Conservation (phyloP, 2,888 invertebrate genomes). For the Argynnis bischoffii region DNA sequence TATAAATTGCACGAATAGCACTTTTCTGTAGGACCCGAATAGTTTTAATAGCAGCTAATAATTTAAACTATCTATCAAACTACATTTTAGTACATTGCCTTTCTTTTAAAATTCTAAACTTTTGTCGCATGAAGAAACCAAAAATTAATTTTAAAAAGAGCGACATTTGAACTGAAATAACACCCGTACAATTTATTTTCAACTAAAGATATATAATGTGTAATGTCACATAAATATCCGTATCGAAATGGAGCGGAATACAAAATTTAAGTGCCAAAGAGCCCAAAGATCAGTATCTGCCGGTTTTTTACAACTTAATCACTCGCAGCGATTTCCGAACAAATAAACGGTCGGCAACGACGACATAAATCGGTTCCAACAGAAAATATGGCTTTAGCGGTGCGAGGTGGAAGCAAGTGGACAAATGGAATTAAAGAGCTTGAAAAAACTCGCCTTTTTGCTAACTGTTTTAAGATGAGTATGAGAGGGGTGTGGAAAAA, state of each 20-base stretch:
- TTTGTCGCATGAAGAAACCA: background rate
- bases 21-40: too few species aligned
- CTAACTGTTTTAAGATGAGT: constrained; percentile 25
- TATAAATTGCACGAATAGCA: too few species aligned
- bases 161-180: background rate
- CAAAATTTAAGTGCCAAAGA: constrained; percentile 12
- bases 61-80: too few species aligned
- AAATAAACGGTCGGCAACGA: constrained; percentile 52
- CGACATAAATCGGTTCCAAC: constrained; percentile 51
- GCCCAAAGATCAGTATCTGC: constrained; percentile 30
- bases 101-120: too few species aligned
- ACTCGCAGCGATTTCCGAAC: constrained; percentile 46
- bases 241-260: constrained; percentile 16
- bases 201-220: constrained; percentile 3
- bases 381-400: constrained; percentile 47
- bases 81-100: too few species aligned
- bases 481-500: too few species aligned
- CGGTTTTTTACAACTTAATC: constrained; percentile 50
- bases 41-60: too few species aligned
- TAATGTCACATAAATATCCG: constrained; percentile 3
- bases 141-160: background rate
- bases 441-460: constrained; percentile 23
- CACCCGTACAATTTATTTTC: background rate
- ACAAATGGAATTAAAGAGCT: constrained; percentile 39
- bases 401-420: constrained; percentile 35